These are phyloP conservation scores for Papilio glaucus DNA, from an alignment of 1,140 invertebrate genomes.

Conservation along the genomic window DNA sequence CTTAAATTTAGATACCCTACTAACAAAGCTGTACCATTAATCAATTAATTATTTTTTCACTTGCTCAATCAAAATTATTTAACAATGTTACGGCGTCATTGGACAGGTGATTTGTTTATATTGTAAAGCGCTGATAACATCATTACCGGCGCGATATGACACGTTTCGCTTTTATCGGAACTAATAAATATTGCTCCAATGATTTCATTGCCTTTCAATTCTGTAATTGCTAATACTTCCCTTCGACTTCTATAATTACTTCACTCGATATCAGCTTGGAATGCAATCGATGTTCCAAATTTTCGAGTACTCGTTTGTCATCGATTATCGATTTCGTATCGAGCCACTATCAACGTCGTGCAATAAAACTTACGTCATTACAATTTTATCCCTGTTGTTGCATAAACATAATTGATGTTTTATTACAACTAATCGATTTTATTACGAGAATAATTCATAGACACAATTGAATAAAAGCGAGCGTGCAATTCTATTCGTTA, in stretches of 20 bases:
- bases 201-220: conserved; percentile 20
- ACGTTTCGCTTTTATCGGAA: conserved; percentile 40
- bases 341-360: background rate
- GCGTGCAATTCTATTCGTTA: background rate
- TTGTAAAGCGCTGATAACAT: conserved; percentile 37
- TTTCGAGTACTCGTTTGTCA: conserved; percentile 20
- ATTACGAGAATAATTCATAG: background rate
- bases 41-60: background rate
- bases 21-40: too few relatives aligned
- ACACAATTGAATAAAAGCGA: background rate
- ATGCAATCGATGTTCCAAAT: conserved; percentile 32
- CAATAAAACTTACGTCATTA: conserved; percentile 23
- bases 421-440: conserved; percentile 18
- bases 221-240: conserved; percentile 33
- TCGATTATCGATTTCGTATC: conserved; percentile 22
- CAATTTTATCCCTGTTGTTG: conserved; percentile 12
- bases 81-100: conserved; percentile 7
- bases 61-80: conserved; percentile 19
- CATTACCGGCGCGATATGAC: conserved; percentile 31
- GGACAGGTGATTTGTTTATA: conserved; percentile 47
- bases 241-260: conserved; percentile 10
- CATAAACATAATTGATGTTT: conserved; percentile 28
- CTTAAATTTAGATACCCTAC: too few relatives aligned
- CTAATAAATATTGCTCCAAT: conserved; percentile 27
- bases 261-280: conserved; percentile 21